Evolutionary conservation across 2,888 invertebrate species (phyloP), one percentile per base, ranked within the genome.

Genomic region (Panorpa germanica): DNA sequence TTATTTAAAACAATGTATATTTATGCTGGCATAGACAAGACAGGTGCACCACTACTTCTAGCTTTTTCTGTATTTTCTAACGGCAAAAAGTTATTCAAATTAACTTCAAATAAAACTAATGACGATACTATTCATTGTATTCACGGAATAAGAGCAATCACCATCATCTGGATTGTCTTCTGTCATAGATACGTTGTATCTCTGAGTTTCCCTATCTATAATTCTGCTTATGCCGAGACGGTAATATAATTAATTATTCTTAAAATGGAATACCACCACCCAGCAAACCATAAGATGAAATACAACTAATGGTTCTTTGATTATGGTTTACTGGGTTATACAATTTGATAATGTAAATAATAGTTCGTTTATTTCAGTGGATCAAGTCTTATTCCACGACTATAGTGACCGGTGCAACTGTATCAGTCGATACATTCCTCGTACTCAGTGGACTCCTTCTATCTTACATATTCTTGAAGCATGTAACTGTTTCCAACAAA

Each of bases 391-490:
- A 50, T 0, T 52, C 41, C 30, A 49, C 52, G 2, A 49, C 51
- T 49, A 35, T 53, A 18, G 44, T 50, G 2, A 40, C 53, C 46
- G 38, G 61, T 44, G 64, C 53, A 39, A 39, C 61, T 1, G 50
- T 66, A 5, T 60, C 65, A 2, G 70, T 71, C 1, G 72, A 72
- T 34, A 66, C 70, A 0, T 72, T 72, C 45, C 68, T 72, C 41
- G 46, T 65, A 12, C 45, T 71, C 38, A 66, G 68, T 38, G 71
- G 71, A 4, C 45, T 71, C 22, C 46, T 72, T n/a, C n/a, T n/a
- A n/a, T n/a, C n/a, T n/a, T n/a, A n/a, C n/a, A n/a, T n/a, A n/a
- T n/a, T n/a, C n/a, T n/a, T n/a, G n/a, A n/a, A n/a, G n/a, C n/a
- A n/a, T n/a, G n/a, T n/a, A n/a, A n/a, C n/a, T n/a, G n/a, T n/a